Evolutionary conservation across 1,140 invertebrate genomes (phyloP), one percentile per base, ranked within the genome.

Genomic region (Nautilus pompilius): DNA sequence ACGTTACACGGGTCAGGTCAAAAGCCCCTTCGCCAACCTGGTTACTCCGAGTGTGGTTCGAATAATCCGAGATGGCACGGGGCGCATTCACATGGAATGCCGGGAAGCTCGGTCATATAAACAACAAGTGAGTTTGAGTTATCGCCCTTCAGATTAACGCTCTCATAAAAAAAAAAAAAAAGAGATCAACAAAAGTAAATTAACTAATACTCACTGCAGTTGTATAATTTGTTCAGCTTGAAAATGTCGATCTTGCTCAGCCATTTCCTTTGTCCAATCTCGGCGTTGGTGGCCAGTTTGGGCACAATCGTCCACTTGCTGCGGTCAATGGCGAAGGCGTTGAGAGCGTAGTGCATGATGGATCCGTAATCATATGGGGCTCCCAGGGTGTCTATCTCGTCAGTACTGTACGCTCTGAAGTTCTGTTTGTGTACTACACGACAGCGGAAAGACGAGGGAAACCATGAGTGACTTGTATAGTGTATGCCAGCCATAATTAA

Each of bases 341-440:
- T 80, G 32, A 79, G 71, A 20, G 78, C 78, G 66, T 85, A 85
- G 66, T 85, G 84, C 83, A 85, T 83, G 51, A 85, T 77, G 15
- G 80, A 83, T 2, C 72, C 72, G 60, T 82, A 84, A 67, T 85
- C 84, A 56, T 85, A 79, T 33, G 54, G 49, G 24, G 71, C 68
- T 1, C 70, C 68, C 8, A 76, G 62, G 6, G 72, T 73, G 51
- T 75, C 62, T n/a, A 70, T 70, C 20, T 73, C 58, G 10, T 61
- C 58, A 1, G 54, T 46, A 41, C 60, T 59, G 29, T 63, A 29
- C 58, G 69, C 74, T 32, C 71, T 65, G 57, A 75, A 77, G 41
- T 74, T 76, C 20, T 66, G 49, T 61, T 66, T 53, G 51, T 65
- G 66, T 32, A 68, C 67, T 75, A 63, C 26, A 67, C 15, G 26